Evolutionary conservation across 2,113 vertebrate genomes (phyloP), one percentile per base, ranked within the genome.

Genomic region (Hippocampus zosterae): DNA sequence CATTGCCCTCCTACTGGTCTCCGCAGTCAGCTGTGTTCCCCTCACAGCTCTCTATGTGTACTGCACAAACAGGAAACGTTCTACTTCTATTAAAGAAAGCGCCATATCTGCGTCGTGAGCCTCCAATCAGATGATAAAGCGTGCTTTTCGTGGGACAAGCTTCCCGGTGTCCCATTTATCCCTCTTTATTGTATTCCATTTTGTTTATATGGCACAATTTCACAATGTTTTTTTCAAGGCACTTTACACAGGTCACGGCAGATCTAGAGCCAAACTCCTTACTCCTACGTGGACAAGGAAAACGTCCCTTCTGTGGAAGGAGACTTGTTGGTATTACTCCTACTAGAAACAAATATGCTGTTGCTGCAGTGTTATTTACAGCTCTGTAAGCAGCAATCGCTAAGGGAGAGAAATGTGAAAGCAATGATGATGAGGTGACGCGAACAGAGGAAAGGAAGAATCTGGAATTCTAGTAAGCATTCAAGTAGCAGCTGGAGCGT

Each of bases 11-110:
- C 92, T 98, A 3, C 88, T 98, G 82, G 90, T 85, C 0, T 74
- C 93, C 0, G 93, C 96, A 2, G 85, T 87, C 69, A 82, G 91
- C 89, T 98, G 94, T 55, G 79, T 98, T 9, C 95, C 96, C 2
- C 60, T 96, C 65, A 86, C 70, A 11, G 95, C 96, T 57, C 77
- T 96, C 48, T 68, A 92, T 7, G 84, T 72, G 8, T 92, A 86
- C 69, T 33, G 92, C 67, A 78, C 0, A 60, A 93, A 75, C 70
- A 87, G 77, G 67, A 87, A 74, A 81, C 79, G 15, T 18, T 50
- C 46, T 1, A 68, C 25, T 15, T 29, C 4, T 5, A 42, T 16
- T 0, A 76, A 60, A 15, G 18, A 25, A 65, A 33, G 72, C 67
- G 83, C 84, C 0, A 21, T 59, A 0, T 76, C 79, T 15, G 12